These are phyloP conservation scores for Nebria salina DNA, from an alignment of 2,888 invertebrate genomes.

Conservation along the genomic window DNA sequence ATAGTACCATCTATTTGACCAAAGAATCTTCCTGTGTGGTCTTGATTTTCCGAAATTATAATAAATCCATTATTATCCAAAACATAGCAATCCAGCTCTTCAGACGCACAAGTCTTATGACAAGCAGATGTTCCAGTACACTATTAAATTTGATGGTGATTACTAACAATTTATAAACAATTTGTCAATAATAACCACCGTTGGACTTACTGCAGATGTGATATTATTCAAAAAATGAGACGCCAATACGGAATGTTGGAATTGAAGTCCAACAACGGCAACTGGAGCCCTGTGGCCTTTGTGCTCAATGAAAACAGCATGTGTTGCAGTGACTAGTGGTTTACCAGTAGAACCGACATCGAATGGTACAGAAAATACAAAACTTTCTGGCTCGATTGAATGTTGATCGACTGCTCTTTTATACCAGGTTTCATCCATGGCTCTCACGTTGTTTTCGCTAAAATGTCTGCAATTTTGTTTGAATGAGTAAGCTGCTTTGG, in stretches of 20 bases:
- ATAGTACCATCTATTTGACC: constrained; percentile 95
- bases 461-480: constrained; percentile 71
- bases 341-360: constrained; percentile 68
- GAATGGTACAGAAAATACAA: constrained; percentile 89
- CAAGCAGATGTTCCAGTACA: constrained; percentile 78
- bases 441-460: constrained; percentile 80
- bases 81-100: constrained; percentile 90
- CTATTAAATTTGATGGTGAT: constrained; percentile 61
- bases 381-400: constrained; percentile 85
- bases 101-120: constrained; percentile 86
- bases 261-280: constrained; percentile 92
- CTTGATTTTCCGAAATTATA: constrained; percentile 85
- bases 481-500: background rate
- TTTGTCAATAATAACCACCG: background rate
- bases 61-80: constrained; percentile 95
- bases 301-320: constrained; percentile 87
- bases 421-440: constrained; percentile 91
- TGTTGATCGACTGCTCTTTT: constrained; percentile 91
- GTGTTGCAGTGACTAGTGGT: constrained; percentile 87
- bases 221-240: constrained; percentile 84
- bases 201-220: constrained; percentile 78
- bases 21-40: constrained; percentile 91
- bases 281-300: constrained; percentile 86
- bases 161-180: background rate
- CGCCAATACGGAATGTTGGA: constrained; percentile 83